Evolutionary conservation across 2,113 vertebrate genomes (phyloP).

Genomic region (Baryphthengus martii): DNA sequence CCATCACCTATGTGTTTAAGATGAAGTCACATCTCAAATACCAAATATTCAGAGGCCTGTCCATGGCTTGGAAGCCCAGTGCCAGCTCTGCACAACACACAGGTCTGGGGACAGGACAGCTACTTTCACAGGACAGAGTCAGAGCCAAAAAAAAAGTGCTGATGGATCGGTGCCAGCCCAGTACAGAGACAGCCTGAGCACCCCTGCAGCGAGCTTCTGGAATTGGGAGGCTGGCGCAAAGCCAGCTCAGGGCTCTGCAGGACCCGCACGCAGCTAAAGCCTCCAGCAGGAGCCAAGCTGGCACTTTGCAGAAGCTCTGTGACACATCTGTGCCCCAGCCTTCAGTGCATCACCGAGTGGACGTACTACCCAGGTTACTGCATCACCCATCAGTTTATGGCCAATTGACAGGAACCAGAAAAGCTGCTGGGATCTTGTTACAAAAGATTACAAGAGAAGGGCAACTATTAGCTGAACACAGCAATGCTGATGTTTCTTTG

Average conservation of each 20-base stretch:
- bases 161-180: not conserved
- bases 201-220: not conserved
- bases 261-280: not conserved
- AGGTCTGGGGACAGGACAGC: not conserved
- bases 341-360: not conserved
- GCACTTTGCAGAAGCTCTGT: not conserved
- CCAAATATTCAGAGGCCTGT: not conserved
- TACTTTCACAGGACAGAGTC: not conserved
- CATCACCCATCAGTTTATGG: not conserved
- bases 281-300: not conserved
- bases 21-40: not conserved
- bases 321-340: not conserved
- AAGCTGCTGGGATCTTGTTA: not conserved
- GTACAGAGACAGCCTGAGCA: not conserved
- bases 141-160: not conserved
- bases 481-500: not conserved
- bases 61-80: fast-evolving
- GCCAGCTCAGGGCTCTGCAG: not conserved
- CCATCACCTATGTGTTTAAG: fast-evolving
- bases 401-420: not conserved
- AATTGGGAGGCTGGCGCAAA: not conserved
- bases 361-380: not conserved
- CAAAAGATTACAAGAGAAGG: not conserved
- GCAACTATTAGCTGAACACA: not conserved
- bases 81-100: not conserved